Evolutionary conservation across 2,113 vertebrate species (phyloP).

Genomic region (Myotis davidii): DNA sequence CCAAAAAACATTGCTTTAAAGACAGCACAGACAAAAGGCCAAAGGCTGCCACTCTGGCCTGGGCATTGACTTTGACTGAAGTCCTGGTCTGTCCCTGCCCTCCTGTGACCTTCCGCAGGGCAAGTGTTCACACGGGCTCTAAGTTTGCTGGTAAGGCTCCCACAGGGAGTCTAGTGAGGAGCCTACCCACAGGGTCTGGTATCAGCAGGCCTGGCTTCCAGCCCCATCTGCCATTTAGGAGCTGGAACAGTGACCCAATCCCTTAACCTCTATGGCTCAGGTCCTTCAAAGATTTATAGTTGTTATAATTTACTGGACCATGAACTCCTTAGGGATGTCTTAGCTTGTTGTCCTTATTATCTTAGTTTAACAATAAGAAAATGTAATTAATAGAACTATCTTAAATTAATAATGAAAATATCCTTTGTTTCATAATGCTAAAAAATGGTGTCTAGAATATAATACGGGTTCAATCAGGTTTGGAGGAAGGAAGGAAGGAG

Average conservation of each 20-base stretch:
- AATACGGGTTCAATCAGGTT: neutral
- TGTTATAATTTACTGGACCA: neutral
- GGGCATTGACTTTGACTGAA: neutral
- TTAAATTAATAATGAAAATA: neutral
- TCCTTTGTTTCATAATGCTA: neutral
- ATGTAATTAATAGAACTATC: neutral
- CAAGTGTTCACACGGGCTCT: neutral
- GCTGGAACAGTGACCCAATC: accelerated
- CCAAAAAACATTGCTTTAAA: neutral
- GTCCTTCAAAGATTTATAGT: neutral
- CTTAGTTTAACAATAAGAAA: neutral
- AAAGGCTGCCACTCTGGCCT: accelerated
- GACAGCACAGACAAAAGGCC: neutral
- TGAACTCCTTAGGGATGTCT: neutral
- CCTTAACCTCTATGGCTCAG: neutral
- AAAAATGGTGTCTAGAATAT: neutral
- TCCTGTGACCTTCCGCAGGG: neutral
- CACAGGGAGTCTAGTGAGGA: accelerated
- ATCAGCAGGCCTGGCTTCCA: neutral
- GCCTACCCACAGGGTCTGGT: accelerated
- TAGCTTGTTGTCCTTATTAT: neutral
- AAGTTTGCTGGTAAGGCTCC: neutral
- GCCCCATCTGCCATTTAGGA: accelerated
- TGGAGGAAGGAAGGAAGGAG: neutral
- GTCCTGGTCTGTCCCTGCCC: neutral